phyloP scores from a whole-genome alignment of 2,113 vertebrate species.

The Platycercus adscitus region DNA sequence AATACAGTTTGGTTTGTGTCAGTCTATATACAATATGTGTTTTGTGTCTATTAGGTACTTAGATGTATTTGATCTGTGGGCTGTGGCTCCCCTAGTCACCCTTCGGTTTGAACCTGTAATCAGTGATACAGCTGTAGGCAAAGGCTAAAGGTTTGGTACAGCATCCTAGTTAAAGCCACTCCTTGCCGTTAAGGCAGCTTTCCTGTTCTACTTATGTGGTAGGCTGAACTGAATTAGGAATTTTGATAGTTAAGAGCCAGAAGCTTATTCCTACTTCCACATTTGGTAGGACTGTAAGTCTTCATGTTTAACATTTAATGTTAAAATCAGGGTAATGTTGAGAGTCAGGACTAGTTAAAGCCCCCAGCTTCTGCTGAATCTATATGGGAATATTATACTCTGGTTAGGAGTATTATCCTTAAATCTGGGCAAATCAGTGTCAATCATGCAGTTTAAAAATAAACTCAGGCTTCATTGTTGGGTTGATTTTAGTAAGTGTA shows the following conservation, averaged over 20 bases:
- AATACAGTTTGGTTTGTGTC: neutral
- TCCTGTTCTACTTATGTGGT: neutral
- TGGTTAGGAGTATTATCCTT: neutral
- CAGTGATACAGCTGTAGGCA: neutral
- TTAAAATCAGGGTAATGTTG: neutral
- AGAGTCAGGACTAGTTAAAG: neutral
- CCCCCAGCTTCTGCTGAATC: neutral
- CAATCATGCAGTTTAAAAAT: neutral
- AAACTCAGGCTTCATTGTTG: neutral
- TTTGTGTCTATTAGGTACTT: neutral
- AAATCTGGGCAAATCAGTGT: neutral
- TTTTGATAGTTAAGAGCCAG: neutral
- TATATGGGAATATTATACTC: neutral
- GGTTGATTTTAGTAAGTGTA: neutral
- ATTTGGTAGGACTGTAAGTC: neutral
- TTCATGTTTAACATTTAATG: neutral
- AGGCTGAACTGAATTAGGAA: neutral
- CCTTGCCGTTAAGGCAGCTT: neutral
- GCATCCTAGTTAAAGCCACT: neutral
- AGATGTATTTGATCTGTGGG: neutral
- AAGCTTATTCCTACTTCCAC: neutral
- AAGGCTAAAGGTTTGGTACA: neutral
- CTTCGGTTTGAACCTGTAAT: neutral
- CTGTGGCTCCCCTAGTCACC: neutral
- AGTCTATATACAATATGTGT: neutral